phyloP scores from a whole-genome alignment of 2,888 invertebrate species.

The Drosophila setosimentum region DNA sequence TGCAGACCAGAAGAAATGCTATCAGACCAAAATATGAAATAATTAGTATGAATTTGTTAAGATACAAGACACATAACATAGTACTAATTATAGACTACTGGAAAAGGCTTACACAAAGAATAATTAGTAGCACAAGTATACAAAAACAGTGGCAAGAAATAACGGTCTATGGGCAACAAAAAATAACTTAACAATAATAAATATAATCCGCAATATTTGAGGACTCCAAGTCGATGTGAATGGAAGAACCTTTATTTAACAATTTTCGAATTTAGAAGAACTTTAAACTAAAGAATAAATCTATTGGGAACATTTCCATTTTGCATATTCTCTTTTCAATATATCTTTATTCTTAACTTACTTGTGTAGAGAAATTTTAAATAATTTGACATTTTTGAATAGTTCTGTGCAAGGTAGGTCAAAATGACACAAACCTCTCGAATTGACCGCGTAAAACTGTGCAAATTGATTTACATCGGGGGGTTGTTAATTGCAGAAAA shows the following conservation, averaged over 20 bases:
- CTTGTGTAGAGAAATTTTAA: not conserved
- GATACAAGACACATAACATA: not conserved
- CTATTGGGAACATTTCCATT: not conserved
- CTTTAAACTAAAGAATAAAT: too few relatives aligned
- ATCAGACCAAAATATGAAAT: not conserved
- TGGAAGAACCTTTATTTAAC: not conserved
- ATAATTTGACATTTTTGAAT: slow-evolving; percentile 42
- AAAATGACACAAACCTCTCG: slow-evolving; percentile 35
- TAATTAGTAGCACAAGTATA: not conserved
- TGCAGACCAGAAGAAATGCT: not conserved
- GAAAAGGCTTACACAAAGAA: not conserved
- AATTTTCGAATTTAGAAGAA: too few relatives aligned
- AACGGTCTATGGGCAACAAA: not conserved
- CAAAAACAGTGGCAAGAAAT: not conserved
- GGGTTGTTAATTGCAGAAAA: slow-evolving; percentile 72
- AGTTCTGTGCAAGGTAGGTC: slow-evolving; percentile 25
- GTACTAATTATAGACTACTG: not conserved
- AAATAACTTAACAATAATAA: not conserved
- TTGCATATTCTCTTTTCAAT: not conserved
- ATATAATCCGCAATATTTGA: not conserved
- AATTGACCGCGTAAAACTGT: slow-evolving; percentile 27
- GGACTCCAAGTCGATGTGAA: too few relatives aligned
- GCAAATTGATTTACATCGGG: slow-evolving; percentile 41
- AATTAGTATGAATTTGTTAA: not conserved
- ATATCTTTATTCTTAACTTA: not conserved